Conservation (phyloP, 35 echinoderm and acorn worm genomes). For the Stichopus chloronotus region DNA sequence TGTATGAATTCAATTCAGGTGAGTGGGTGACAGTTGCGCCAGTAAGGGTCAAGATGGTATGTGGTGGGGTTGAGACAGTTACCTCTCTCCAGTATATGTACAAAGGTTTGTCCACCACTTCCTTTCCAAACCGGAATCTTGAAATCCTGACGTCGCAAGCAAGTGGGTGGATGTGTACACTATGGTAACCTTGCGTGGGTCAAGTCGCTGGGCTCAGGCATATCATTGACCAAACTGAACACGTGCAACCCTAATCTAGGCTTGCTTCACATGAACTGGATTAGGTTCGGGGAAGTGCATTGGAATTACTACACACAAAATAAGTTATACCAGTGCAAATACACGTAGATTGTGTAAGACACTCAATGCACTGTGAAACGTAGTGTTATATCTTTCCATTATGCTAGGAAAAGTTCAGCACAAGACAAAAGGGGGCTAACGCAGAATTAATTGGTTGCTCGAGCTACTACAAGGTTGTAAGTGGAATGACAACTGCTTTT, state of each 20-base stretch:
- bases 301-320: too few species aligned
- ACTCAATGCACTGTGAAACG: too few species aligned
- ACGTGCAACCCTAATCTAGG: too few species aligned
- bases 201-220: background rate
- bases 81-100: background rate
- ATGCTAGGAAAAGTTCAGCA: background rate
- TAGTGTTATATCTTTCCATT: too few species aligned
- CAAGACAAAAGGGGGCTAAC: background rate
- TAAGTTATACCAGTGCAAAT: too few species aligned
- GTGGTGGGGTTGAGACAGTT: background rate
- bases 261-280: too few species aligned
- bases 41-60: background rate
- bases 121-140: background rate
- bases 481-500: background rate
- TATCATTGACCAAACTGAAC: background rate
- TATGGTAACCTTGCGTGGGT: background rate
- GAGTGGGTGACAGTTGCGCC: background rate
- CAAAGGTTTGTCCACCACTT: background rate
- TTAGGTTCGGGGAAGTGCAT: too few species aligned
- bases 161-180: background rate
- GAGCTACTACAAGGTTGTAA: conserved; percentile 7
- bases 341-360: too few species aligned
- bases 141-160: background rate
- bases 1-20: background rate
- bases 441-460: background rate